phyloP scores from a whole-genome alignment of 2,888 invertebrate genomes.

The Amphimallon solstitiale region DNA sequence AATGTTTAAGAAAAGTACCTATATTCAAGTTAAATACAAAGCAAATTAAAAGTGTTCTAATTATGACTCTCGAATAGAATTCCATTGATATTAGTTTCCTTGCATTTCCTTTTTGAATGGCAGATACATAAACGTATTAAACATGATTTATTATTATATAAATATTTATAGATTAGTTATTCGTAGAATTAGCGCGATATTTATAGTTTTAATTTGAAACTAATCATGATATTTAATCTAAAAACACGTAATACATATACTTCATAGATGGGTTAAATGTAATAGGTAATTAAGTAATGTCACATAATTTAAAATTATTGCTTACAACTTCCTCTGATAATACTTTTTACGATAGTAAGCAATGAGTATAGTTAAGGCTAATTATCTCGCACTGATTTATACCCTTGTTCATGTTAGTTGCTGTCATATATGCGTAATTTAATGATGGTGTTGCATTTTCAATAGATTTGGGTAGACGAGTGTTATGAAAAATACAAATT shows the following conservation, averaged over 20 bases:
- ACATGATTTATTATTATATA: constrained; percentile 14
- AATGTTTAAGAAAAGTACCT: no score
- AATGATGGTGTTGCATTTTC: constrained; percentile 18
- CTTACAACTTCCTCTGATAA: constrained; percentile 32
- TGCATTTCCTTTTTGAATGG: background rate
- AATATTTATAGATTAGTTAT: constrained; percentile 24
- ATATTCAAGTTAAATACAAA: no score
- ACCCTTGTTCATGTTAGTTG: background rate
- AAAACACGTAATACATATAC: background rate
- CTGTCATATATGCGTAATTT: constrained; percentile 10
- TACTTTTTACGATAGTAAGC: constrained; percentile 4
- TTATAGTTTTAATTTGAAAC: constrained; percentile 1
- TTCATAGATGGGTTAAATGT: constrained; percentile 26
- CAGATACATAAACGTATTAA: background rate
- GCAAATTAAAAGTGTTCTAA: no score
- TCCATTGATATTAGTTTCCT: no score
- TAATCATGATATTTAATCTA: constrained; percentile 28
- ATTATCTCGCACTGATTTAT: constrained; percentile 24
- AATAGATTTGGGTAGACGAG: constrained; percentile 9
- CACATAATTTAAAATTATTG: constrained; percentile 38
- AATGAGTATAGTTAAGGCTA: background rate
- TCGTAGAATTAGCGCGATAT: background rate
- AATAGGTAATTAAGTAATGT: constrained; percentile 30
- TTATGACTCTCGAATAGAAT: no score
- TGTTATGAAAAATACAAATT: background rate